These are phyloP conservation scores for Macaria liturata DNA, from an alignment of 2,888 invertebrate species.

Conservation along the genomic window DNA sequence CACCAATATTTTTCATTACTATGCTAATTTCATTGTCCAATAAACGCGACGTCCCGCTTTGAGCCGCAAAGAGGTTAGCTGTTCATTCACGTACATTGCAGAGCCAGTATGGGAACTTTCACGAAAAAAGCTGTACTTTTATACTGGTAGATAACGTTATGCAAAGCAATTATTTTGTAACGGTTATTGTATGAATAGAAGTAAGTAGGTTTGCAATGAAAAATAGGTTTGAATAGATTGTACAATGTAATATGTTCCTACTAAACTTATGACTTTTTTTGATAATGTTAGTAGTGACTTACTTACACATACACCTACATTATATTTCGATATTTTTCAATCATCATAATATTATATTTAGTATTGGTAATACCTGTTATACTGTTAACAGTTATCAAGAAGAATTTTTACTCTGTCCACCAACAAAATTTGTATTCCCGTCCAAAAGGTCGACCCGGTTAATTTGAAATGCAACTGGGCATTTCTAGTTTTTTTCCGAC, in stretches of 20 bases:
- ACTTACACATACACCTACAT: no score
- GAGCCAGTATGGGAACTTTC: slow-evolving; percentile 13
- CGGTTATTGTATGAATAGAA: no score
- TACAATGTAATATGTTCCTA: no score
- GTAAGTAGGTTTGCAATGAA: no score
- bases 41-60: slow-evolving; percentile 66
- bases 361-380: not conserved
- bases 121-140: no score
- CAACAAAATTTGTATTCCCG: slow-evolving; percentile 72
- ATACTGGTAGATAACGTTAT: no score
- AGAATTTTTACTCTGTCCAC: slow-evolving; percentile 68
- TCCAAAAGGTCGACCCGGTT: slow-evolving; percentile 63
- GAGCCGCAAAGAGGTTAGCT: slow-evolving; percentile 74
- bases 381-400: slow-evolving; percentile 9
- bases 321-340: no score
- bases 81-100: slow-evolving; percentile 27
- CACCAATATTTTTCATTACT: slow-evolving; percentile 82
- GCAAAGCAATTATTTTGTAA: no score
- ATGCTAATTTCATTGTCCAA: slow-evolving; percentile 81
- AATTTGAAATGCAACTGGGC: slow-evolving; percentile 75
- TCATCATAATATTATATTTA: no score
- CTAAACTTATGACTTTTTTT: no score
- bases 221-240: no score
- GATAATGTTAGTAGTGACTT: no score
- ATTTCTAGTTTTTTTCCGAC: slow-evolving; percentile 61